Evolutionary conservation across 2,113 vertebrate genomes (phyloP).

Genomic region (Nothocercus julius): DNA sequence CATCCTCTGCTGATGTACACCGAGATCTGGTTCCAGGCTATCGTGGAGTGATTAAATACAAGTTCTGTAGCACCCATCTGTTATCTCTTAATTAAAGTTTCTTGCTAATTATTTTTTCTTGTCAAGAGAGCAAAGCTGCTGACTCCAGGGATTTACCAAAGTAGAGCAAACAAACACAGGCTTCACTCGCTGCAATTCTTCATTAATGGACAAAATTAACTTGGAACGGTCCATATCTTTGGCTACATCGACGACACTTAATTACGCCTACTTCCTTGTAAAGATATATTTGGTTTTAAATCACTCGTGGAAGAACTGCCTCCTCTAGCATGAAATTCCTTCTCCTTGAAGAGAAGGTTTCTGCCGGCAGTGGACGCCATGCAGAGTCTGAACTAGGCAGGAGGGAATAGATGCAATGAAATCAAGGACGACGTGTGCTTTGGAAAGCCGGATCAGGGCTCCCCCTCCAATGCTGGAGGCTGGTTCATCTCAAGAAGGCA

Average conservation of each 20-base stretch:
- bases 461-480: neutral
- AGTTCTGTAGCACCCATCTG: constrained; percentile 68
- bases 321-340: constrained; percentile 25
- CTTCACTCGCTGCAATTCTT: constrained; percentile 39
- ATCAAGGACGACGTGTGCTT: neutral
- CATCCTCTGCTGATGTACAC: neutral
- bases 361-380: neutral
- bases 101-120: constrained; percentile 72
- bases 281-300: constrained; percentile 58
- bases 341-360: neutral
- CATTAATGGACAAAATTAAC: constrained; percentile 69
- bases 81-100: constrained; percentile 79
- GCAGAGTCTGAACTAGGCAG: neutral
- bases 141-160: constrained; percentile 64
- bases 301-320: neutral
- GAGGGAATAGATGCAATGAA: neutral
- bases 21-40: neutral
- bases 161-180: constrained; percentile 45
- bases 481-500: neutral
- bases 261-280: constrained; percentile 61
- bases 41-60: constrained; percentile 17
- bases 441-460: fast-evolving
- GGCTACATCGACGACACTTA: constrained; percentile 43
- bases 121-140: constrained; percentile 70
- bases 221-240: constrained; percentile 57